phyloP scores from a whole-genome alignment of 2,888 invertebrate genomes.

The Chesias legatella region DNA sequence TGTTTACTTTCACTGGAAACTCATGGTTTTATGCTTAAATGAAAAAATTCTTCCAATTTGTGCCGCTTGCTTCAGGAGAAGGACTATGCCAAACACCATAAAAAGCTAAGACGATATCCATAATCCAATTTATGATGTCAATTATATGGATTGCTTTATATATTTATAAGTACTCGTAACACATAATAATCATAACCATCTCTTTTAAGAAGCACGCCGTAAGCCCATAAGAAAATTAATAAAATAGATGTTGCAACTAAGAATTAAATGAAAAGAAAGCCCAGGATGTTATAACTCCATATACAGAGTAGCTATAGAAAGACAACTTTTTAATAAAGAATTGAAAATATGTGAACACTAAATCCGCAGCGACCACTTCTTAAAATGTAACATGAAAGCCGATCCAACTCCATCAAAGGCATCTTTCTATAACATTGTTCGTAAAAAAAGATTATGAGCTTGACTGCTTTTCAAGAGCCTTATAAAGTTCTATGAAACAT shows the following conservation, averaged over 20 bases:
- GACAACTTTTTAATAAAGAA: constrained; percentile 15
- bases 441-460: constrained; percentile 52
- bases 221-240: too few species aligned
- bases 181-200: too few species aligned
- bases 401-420: constrained; percentile 53
- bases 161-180: too few species aligned
- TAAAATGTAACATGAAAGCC: constrained; percentile 54
- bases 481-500: constrained; percentile 54
- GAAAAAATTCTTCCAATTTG: too few species aligned
- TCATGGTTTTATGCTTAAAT: too few species aligned
- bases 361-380: constrained; percentile 21
- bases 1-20: too few species aligned
- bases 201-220: too few species aligned
- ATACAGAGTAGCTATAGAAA: constrained; percentile 17
- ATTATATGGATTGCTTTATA: too few species aligned
- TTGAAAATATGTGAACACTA: constrained; percentile 12
- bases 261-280: constrained; percentile 13
- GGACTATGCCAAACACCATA: too few species aligned
- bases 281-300: constrained; percentile 18
- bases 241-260: background rate
- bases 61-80: too few species aligned
- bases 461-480: constrained; percentile 63
- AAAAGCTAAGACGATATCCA: too few species aligned
- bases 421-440: constrained; percentile 64
- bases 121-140: too few species aligned